These are phyloP conservation scores for Dreissena polymorpha DNA, from an alignment of 1,140 invertebrate genomes.

Conservation along the genomic window DNA sequence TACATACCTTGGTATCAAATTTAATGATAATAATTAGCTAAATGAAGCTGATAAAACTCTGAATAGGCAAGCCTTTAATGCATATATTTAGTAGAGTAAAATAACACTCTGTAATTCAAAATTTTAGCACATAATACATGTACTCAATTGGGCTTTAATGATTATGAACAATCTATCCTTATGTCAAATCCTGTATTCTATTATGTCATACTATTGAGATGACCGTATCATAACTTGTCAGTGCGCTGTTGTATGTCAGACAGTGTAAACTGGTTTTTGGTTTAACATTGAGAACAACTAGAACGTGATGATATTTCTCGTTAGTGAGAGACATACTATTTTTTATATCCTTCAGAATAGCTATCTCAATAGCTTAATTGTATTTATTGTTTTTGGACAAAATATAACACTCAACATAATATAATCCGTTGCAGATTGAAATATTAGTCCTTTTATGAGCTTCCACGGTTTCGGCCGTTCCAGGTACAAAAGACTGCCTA, in stretches of 20 bases:
- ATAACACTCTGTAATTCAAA: no score
- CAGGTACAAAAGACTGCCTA: neutral
- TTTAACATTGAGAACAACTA: neutral
- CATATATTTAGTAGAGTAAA: no score
- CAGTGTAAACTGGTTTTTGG: neutral
- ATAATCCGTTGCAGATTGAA: neutral
- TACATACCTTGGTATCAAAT: no score
- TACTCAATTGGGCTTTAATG: no score
- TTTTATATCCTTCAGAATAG: neutral
- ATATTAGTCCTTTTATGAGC: neutral
- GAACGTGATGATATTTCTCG: neutral
- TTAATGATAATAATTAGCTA: no score
- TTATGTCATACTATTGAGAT: slow-evolving; percentile 10
- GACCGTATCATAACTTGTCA: neutral
- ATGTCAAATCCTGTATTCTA: no score
- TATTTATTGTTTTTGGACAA: no score
- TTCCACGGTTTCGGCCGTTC: neutral
- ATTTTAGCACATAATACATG: no score
- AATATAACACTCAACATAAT: neutral
- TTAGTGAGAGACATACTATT: neutral
- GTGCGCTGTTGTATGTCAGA: neutral
- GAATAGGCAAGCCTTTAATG: no score
- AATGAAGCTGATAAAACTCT: no score
- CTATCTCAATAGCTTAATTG: no score
- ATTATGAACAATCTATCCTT: no score